Base-by-base conservation (phyloP, 2,888 invertebrate species). In the Ophonus ardosiacus region DNA sequence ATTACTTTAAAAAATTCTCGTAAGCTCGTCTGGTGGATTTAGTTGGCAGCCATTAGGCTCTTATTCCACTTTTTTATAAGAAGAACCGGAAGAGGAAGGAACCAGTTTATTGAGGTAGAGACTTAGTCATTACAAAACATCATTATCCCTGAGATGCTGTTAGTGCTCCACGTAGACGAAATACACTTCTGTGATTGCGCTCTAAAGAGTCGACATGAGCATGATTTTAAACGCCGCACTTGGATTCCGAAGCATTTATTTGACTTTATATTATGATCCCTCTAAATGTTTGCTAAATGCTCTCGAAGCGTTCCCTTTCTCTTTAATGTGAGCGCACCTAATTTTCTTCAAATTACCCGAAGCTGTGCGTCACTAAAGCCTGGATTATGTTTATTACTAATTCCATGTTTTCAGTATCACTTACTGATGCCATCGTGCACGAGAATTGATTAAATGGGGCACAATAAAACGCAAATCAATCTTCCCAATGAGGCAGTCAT, bases 191-290 rank as follows among this genome's bases (percentile, higher is more conserved):
- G 83, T 83, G 83, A 83, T 83, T 83, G 74, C 76, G 68, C 61
- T 61, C 61, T 59, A 59, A 83, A 83, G 83, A 83, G 83, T 76
- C 83, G 83, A 74, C 83, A 83, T 71, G 74, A 78, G 84, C 84
- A 84, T 84, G 84, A 84, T 84, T 84, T 84, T 84, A 84, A 84
- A 84, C 78, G 83, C 76, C 59, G 57, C 21, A 24, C n/a, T n/a
- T n/a, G n/a, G 76, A 83, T 74, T 59, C 38, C 74, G 40, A 71
- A 76, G 84, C 84, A 78, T 78, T 84, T 84, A 84, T 84, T 76
- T 84, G 43, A 84, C 78, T 84, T 84, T 84, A 84, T 84, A 84
- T 84, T 84, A 84, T 78, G 84, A 84, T 84, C 84, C 78, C 65
- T 43, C 78, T 84, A 63, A 84, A 84, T 84, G 84, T 84, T 84